These are phyloP conservation scores for Chaetodon trifascialis DNA, from an alignment of 2,113 vertebrate genomes.

Conservation along the genomic window DNA sequence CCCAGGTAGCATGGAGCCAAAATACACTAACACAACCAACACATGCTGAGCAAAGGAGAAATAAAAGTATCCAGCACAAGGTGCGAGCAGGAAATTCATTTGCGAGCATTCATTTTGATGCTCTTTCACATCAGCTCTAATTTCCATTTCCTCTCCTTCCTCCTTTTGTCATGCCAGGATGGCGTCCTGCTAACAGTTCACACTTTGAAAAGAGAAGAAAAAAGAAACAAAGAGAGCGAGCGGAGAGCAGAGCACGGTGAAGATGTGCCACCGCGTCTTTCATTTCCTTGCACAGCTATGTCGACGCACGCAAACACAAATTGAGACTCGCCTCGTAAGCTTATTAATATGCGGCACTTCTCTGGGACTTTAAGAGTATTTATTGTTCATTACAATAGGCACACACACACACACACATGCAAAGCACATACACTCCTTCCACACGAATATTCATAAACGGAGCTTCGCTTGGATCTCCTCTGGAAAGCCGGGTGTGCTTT, in stretches of 20 bases:
- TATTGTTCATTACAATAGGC: conserved; percentile 37
- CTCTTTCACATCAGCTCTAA: conserved; percentile 19
- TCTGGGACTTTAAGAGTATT: conserved; percentile 40
- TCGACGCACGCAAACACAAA: conserved; percentile 25
- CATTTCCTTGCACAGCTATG: conserved; percentile 42
- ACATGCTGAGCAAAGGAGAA: neutral
- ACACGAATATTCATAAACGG: conserved; percentile 42
- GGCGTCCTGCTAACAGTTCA: conserved; percentile 49
- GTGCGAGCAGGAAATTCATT: conserved; percentile 33
- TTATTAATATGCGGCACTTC: conserved; percentile 35
- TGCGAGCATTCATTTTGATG: neutral
- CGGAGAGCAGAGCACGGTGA: conserved; percentile 6
- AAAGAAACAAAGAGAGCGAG: conserved; percentile 19
- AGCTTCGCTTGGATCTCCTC: conserved; percentile 38
- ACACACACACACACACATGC: conserved; percentile 9
- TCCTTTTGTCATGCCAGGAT: conserved; percentile 37
- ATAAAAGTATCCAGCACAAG: neutral
- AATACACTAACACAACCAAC: neutral
- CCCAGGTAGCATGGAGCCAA: neutral
- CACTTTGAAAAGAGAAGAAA: neutral
- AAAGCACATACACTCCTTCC: conserved; percentile 15
- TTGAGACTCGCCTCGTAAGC: conserved; percentile 3
- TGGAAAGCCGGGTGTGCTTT: conserved; percentile 55
- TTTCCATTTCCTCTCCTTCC: conserved; percentile 55
- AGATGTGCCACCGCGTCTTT: conserved; percentile 42